Percentiles rank a stretch among this genome's conserved stretches.
Conservation (phyloP, 30 jellyfish, hydroid and myxozoan species). For the Turritopsis rubra region DNA sequence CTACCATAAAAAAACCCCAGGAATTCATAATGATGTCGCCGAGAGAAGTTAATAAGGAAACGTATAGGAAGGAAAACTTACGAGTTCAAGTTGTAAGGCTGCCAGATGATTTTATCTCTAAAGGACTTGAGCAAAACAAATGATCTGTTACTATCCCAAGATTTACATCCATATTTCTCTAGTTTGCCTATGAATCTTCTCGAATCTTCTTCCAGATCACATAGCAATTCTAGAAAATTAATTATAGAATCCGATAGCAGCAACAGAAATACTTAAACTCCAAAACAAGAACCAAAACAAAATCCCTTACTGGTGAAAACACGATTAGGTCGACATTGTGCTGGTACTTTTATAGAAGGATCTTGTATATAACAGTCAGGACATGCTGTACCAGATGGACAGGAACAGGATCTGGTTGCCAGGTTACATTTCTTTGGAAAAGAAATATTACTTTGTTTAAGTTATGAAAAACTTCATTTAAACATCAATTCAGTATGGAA, state of each 20-base stretch:
- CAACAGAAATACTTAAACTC: too few relatives aligned
- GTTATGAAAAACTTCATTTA: neutral
- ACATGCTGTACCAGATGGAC: neutral
- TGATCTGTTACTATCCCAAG: neutral
- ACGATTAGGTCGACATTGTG: neutral
- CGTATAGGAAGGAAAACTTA: neutral
- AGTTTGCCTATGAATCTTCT: neutral
- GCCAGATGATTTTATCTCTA: neutral
- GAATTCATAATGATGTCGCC: neutral
- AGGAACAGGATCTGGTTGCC: neutral
- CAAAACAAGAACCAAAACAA: too few relatives aligned
- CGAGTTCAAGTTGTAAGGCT: neutral
- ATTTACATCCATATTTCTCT: neutral
- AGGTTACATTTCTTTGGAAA: neutral
- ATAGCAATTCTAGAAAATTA: neutral
- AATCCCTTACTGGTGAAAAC: neutral
- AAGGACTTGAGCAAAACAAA: neutral
- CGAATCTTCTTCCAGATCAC: neutral
- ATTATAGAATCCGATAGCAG: neutral
- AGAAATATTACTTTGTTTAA: neutral
- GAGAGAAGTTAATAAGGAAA: too few relatives aligned
- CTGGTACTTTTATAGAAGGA: neutral
- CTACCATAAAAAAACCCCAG: neutral
- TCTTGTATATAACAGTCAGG: neutral
- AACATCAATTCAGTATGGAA: too few relatives aligned